Conservation (phyloP, 2,797 vertebrate genomes). For the Helarctos malayanus region DNA sequence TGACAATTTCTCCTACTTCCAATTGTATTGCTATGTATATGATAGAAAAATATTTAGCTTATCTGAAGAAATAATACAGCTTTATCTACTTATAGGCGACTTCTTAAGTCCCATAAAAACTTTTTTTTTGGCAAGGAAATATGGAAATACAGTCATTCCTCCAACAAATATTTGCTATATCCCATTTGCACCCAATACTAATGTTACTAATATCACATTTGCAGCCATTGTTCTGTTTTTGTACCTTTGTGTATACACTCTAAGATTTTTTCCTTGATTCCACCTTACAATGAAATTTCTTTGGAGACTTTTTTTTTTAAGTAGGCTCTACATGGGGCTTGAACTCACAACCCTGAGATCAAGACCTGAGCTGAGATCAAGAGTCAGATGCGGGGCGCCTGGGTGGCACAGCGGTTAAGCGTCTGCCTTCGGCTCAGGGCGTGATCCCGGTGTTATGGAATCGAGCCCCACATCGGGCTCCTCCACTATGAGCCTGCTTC, state of each 20-base stretch:
- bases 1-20: neutral
- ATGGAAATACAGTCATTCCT: neutral
- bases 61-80: neutral
- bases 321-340: neutral
- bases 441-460: no score
- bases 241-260: neutral
- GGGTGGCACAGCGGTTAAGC: no score
- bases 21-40: neutral
- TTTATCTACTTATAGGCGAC: neutral
- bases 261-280: neutral
- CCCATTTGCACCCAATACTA: neutral
- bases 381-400: no score
- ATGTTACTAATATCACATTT: neutral
- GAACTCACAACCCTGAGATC: no score
- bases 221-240: neutral
- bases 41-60: neutral
- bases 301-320: neutral
- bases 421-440: no score
- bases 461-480: no score
- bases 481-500: no score
- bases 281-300: slow-evolving; percentile 33
- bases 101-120: neutral
- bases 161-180: neutral
- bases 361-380: no score
- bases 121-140: neutral